A percentile compares a stretch with the other conserved stretches of the same genome.
phyloP scores from a whole-genome alignment of 2,797 vertebrate genomes.

The Sebastes alutus region DNA sequence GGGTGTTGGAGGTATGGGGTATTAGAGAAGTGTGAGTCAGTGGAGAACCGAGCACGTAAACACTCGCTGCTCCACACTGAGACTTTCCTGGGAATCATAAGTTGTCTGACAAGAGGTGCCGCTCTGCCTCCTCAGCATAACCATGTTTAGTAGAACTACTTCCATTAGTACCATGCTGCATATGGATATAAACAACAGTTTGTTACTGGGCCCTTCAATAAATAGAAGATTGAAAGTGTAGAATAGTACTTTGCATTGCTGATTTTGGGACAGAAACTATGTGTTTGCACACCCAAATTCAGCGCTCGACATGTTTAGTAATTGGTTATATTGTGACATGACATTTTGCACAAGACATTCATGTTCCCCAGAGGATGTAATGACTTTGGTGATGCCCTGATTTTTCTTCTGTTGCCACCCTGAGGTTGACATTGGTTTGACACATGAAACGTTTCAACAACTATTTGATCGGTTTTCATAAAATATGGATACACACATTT shows the following conservation, averaged over 20 bases:
- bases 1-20: conserved; percentile 12
- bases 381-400: neutral
- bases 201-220: neutral
- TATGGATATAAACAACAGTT: neutral
- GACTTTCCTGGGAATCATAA: conserved; percentile 8
- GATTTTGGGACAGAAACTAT: neutral
- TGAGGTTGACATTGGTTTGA: no score
- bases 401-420: neutral
- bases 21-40: conserved; percentile 47
- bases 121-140: neutral
- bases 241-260: neutral
- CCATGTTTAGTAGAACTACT: conserved; percentile 30
- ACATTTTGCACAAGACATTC: neutral
- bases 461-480: neutral
- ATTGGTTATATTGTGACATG: neutral
- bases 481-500: neutral
- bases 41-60: conserved; percentile 10
- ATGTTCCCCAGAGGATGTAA: neutral
- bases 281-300: neutral
- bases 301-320: neutral
- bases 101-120: neutral
- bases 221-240: neutral
- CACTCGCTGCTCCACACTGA: conserved; percentile 6
- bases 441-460: neutral
- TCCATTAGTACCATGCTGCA: neutral